Evolutionary conservation across 2,888 invertebrate species (phyloP), one percentile per base, ranked within the genome.

Genomic region (Ophioninae sp.): DNA sequence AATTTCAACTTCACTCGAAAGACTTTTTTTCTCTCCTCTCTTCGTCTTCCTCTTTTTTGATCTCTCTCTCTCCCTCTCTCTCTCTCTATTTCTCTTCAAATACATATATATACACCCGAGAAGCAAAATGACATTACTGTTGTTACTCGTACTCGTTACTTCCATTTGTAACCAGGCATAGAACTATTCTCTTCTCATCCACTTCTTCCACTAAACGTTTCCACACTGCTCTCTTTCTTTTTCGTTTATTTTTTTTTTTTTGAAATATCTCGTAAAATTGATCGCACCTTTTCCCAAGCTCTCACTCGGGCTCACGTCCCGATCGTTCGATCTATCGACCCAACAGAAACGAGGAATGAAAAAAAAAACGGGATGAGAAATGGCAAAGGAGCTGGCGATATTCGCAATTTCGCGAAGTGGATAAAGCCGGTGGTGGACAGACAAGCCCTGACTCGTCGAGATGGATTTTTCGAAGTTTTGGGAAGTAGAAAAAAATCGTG

Each of bases 1-100:
- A 86, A 84, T 85, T 85, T 84, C 83, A 85, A 85, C 86, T 85
- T 76, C 56, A 81, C 78, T 72, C 75, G 39, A 71, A 23, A 79
- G 30, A 73, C 41, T 68, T 68, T 56, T 59, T 71, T 71, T 79
- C 75, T 79, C 74, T 67, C 75, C 65, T 69, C 72, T 78, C 51
- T 71, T 58, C 58, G 5, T 30, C 30, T 30, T 30, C 30, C 30
- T 30, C 30, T 30, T 30, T 30, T 3, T 30, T 30, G 30, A 30
- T 51, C 13, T 51, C 51, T 17, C 51, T 51, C 51, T 51, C 51
- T 17, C 51, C 13, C 59, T 72, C 68, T 56, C 65, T 69, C 74
- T 58, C 65, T 59, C 41, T 6, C 44, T 68, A 22, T 8, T 51
- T 23, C 10, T 23, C 10, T 13, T 13, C 13, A 68, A 39, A 63